Percentiles rank a stretch among this genome's conserved stretches.
phyloP scores from a whole-genome alignment of 2,797 vertebrate species.

The Delichon dasypus region DNA sequence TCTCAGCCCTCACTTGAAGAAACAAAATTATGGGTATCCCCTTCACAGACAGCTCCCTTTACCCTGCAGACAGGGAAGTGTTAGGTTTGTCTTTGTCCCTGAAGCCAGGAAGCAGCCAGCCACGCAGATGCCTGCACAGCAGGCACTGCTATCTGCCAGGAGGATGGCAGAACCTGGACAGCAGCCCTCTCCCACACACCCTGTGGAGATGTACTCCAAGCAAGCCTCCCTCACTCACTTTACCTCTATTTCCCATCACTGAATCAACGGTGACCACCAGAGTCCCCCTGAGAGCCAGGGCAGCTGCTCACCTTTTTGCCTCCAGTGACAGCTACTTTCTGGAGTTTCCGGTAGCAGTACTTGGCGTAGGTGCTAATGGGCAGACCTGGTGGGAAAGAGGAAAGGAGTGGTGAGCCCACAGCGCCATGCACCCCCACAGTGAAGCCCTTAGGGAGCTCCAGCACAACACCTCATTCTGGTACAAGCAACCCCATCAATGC shows the following conservation, averaged over 20 bases:
- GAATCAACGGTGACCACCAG: background rate
- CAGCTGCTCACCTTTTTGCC: constrained; percentile 86
- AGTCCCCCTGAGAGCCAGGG: fast-evolving
- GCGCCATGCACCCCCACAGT: fast-evolving
- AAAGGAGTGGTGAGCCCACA: background rate
- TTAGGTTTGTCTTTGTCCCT: background rate
- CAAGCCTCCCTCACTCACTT: fast-evolving
- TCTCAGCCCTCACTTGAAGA: background rate
- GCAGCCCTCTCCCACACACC: background rate
- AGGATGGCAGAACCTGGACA: background rate
- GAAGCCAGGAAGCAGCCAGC: background rate
- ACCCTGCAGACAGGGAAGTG: background rate
- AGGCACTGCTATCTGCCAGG: background rate
- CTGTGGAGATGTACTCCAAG: fast-evolving
- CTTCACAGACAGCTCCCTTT: background rate
- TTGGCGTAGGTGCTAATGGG: constrained; percentile 89
- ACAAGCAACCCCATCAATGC: background rate
- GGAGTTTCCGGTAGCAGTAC: constrained; percentile 89
- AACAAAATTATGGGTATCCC: background rate
- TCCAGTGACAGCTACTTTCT: constrained; percentile 87
- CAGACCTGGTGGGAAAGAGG: constrained; percentile 74
- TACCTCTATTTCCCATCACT: background rate
- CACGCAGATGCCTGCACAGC: fast-evolving
- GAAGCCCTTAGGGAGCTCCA: background rate
- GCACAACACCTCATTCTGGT: background rate